Evolutionary conservation across 2,888 invertebrate species (phyloP), one percentile per base, ranked within the genome.

Genomic region (Choreutis nemorana): DNA sequence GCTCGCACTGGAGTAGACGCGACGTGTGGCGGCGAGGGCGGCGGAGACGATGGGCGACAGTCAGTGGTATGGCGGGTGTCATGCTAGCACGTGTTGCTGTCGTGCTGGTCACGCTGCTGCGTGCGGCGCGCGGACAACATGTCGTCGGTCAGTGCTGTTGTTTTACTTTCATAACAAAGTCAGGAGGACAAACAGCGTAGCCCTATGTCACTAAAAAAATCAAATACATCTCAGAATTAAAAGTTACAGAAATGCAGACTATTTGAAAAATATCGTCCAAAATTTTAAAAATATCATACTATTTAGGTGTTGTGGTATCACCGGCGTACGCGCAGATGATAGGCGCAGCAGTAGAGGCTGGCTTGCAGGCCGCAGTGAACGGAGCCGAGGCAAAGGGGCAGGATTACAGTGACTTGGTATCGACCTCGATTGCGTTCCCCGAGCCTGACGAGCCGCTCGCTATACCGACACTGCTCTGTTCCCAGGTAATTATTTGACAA

Each of bases 301-400:
- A n/a, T n/a, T n/a, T n/a, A n/a, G n/a, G n/a, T n/a, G n/a, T n/a
- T n/a, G n/a, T 37, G 24, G 24, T 16, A 20, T 12, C 9, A 11
- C 14, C 25, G 32, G 9, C 11, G 12, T 5, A 30, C 33, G 27
- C 10, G 28, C 29, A 25, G 28, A 28, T 37, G 42, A 41, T 57
- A 42, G 49, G 48, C 35, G 58, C 51, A 29, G 48, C 42, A 23
- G 44, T 42, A 42, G 44, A 43, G 35, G 53, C 50, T 52, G 24
- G 48, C 48, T n/a, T n/a, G 30, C 39, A 40, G 31, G 40, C 47
- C 29, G 48, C 39, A 25, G 25, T 44, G 29, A 48, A 50, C 35
- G 36, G 20, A 13, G 22, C 37, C 26, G 36, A 38, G 30, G 24
- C 33, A 14, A n/a, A n/a, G n/a, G n/a, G n/a, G n/a, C n/a, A n/a